Evolutionary conservation across 2,888 invertebrate genomes (phyloP).

Genomic region (Tribolium freemani): DNA sequence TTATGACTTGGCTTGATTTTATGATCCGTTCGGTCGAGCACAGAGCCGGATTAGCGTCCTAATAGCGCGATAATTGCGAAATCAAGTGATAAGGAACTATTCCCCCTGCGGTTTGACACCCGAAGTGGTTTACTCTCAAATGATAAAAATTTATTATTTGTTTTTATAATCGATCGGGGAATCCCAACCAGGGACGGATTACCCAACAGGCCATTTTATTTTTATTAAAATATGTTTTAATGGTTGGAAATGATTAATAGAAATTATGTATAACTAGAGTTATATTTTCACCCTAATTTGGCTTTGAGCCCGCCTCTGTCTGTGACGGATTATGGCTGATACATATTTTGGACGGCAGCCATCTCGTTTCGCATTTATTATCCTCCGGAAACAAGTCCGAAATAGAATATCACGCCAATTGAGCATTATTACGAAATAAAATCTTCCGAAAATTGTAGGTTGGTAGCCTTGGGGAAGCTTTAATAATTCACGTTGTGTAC

Average conservation of each 20-base stretch:
- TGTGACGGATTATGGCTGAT: slow-evolving; percentile 1
- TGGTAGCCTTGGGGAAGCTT: slow-evolving; percentile 24
- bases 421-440: slow-evolving; percentile 12
- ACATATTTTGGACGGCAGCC: slow-evolving; percentile 27
- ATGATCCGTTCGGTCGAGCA: slow-evolving; percentile 45
- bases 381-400: slow-evolving; percentile 24
- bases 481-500: slow-evolving; percentile 31
- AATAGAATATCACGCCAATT: slow-evolving; percentile 35
- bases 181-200: no score
- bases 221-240: no score
- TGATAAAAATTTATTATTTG: background rate
- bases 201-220: no score
- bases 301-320: background rate
- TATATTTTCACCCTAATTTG: no score
- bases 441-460: slow-evolving; percentile 28
- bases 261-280: no score
- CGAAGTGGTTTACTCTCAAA: background rate
- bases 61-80: background rate
- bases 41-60: slow-evolving; percentile 21
- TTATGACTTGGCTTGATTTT: slow-evolving; percentile 55
- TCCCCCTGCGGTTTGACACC: background rate
- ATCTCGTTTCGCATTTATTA: slow-evolving; percentile 32
- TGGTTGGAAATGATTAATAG: background rate
- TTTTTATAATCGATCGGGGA: background rate
- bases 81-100: background rate